phyloP scores from a whole-genome alignment of 2,113 vertebrate genomes.

The Silurus glanis region DNA sequence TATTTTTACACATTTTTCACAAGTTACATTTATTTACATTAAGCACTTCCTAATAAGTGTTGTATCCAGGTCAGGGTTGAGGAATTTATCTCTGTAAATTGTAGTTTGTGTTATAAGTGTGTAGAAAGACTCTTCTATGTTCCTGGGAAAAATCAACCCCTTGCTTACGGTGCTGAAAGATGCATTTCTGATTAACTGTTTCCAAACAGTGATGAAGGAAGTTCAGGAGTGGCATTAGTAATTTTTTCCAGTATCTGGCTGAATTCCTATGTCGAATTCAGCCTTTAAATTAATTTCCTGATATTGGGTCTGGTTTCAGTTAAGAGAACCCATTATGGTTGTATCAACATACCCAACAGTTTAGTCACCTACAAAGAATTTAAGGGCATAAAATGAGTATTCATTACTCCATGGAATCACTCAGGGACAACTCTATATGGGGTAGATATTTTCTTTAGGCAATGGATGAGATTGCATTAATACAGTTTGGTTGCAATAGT shows the following conservation, averaged over 20 bases:
- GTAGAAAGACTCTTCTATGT: background rate
- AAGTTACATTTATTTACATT: no score
- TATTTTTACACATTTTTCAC: no score
- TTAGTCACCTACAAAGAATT: background rate
- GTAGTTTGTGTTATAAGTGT: background rate
- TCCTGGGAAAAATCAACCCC: background rate
- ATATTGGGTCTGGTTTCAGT: constrained; percentile 17
- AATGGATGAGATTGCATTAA: background rate
- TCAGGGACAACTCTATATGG: background rate
- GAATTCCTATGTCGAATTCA: background rate
- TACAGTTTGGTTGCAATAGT: background rate
- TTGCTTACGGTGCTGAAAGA: background rate
- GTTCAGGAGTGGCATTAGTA: background rate
- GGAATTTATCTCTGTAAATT: background rate
- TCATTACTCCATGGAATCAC: constrained; percentile 15
- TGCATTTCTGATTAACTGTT: background rate
- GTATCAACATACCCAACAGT: background rate
- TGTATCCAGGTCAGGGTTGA: no score
- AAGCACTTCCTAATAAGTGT: background rate
- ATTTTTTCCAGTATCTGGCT: background rate
- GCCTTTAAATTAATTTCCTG: background rate
- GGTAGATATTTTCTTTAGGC: constrained; percentile 17
- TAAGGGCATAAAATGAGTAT: constrained; percentile 16
- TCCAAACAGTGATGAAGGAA: background rate
- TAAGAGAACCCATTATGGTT: constrained; percentile 7